Percentiles rank a stretch among this genome's conserved stretches.
Conservation (phyloP, 2,797 vertebrate genomes). For the Sebastes aleutianus region DNA sequence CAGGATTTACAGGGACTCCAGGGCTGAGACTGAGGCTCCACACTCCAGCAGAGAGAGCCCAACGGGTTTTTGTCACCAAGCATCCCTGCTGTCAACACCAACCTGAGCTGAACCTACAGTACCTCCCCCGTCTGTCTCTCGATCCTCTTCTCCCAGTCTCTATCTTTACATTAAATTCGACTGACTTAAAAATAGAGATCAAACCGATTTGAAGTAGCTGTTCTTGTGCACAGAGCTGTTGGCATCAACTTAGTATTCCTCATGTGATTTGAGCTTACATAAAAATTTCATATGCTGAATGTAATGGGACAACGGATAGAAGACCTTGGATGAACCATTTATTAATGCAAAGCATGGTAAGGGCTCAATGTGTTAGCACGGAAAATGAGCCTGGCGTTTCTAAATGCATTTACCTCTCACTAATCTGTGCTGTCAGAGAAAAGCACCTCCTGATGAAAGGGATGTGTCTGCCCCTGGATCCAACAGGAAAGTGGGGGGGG, state of each 20-base stretch:
- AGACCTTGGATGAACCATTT: constrained; percentile 50
- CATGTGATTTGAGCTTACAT: neutral
- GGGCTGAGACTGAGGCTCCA: constrained; percentile 51
- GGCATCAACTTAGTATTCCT: constrained; percentile 6
- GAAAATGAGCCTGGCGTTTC: constrained; percentile 58
- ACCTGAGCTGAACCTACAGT: constrained; percentile 26
- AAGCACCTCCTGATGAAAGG: constrained; percentile 72
- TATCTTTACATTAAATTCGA: constrained; percentile 4
- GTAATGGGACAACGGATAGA: constrained; percentile 35
- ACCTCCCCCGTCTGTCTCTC: neutral
- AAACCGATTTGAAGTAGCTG: neutral
- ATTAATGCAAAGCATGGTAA: constrained; percentile 54
- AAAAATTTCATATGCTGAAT: constrained; percentile 24
- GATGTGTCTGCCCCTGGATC: constrained; percentile 62
- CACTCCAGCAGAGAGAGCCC: constrained; percentile 66
- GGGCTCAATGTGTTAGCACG: constrained; percentile 43
- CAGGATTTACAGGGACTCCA: constrained; percentile 70
- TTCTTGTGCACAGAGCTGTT: neutral
- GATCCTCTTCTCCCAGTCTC: neutral
- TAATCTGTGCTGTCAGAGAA: constrained; percentile 76
- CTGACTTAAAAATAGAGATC: constrained; percentile 5
- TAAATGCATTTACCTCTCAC: constrained; percentile 63
- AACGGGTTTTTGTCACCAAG: constrained; percentile 56
- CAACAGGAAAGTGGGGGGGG: constrained; percentile 37
- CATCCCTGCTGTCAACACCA: constrained; percentile 37